Evolutionary conservation across 2,888 invertebrate genomes (phyloP).

Genomic region (Catocala nupta): DNA sequence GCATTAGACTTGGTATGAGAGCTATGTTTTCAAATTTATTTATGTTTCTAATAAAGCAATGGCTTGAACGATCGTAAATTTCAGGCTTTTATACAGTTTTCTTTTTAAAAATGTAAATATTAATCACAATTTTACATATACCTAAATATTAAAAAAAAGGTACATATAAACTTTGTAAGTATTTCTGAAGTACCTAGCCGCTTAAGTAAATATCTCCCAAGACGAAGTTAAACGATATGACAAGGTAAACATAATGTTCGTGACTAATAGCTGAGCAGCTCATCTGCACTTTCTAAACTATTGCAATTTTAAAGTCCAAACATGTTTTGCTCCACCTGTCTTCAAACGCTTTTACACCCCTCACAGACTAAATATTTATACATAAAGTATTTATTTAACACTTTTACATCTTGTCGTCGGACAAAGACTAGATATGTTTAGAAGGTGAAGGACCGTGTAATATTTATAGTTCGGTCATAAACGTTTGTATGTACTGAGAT

Average conservation of each 20-base stretch:
- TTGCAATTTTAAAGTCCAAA: constrained; percentile 10
- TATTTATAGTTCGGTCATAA: background rate
- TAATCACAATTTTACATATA: too few species aligned
- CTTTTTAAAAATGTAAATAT: too few species aligned
- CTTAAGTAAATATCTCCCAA: too few species aligned
- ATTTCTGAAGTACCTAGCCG: too few species aligned
- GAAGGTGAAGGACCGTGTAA: background rate
- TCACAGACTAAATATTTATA: background rate
- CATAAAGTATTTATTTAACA: constrained; percentile 5
- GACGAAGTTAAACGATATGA: background rate
- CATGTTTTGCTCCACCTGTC: constrained; percentile 9
- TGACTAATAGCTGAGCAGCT: constrained; percentile 4
- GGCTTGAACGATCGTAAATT: too few species aligned
- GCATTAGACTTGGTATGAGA: too few species aligned
- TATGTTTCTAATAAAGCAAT: too few species aligned
- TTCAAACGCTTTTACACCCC: constrained; percentile 1
- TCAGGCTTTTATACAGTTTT: too few species aligned
- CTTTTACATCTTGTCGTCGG: background rate
- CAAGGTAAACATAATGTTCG: constrained; percentile 1
- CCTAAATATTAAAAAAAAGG: too few species aligned
- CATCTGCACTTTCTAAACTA: constrained; percentile 9
- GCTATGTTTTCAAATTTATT: too few species aligned
- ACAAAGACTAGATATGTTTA: background rate
- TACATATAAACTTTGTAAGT: too few species aligned
- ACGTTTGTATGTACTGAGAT: background rate